phyloP scores from a whole-genome alignment of 2,797 vertebrate genomes.

The Podarcis lilfordi region DNA sequence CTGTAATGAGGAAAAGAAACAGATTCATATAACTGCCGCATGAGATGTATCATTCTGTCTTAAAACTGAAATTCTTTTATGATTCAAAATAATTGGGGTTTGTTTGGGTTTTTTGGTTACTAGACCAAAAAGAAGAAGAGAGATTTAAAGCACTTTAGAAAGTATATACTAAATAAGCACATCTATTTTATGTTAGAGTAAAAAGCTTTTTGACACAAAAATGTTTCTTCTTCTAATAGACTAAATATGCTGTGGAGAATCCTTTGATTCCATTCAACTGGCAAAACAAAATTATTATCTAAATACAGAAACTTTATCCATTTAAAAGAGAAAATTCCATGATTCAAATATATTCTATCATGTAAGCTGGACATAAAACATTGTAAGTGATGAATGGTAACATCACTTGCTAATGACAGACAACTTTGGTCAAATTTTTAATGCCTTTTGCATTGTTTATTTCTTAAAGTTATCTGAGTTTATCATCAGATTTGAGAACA shows the following conservation, averaged over 20 bases:
- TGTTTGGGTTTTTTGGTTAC: background rate
- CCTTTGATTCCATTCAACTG: slow-evolving; percentile 31
- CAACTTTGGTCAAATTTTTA: slow-evolving; percentile 9
- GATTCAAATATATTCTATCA: background rate
- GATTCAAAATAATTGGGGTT: slow-evolving; percentile 2
- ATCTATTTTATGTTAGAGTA: slow-evolving; percentile 24
- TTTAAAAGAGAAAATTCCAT: slow-evolving; percentile 24
- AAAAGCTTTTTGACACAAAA: slow-evolving; percentile 9
- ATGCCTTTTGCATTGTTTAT: background rate
- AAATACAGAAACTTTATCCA: slow-evolving; percentile 30
- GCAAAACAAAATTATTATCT: slow-evolving; percentile 34
- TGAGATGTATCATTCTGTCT: background rate
- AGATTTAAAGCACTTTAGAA: background rate
- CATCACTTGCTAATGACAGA: slow-evolving; percentile 14
- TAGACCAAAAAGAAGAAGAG: background rate
- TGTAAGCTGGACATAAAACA: slow-evolving; percentile 27
- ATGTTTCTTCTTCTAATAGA: background rate
- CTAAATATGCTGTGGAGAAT: slow-evolving; percentile 21
- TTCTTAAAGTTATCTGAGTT: background rate
- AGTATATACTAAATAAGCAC: slow-evolving; percentile 2
- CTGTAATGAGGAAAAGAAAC: slow-evolving; percentile 6
- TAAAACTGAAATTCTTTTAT: slow-evolving; percentile 23
- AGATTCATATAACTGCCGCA: background rate
- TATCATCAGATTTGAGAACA: background rate
- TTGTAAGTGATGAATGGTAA: slow-evolving; percentile 22